Conservation (phyloP, 23 tunicate species). For the Ciona savignyi region DNA sequence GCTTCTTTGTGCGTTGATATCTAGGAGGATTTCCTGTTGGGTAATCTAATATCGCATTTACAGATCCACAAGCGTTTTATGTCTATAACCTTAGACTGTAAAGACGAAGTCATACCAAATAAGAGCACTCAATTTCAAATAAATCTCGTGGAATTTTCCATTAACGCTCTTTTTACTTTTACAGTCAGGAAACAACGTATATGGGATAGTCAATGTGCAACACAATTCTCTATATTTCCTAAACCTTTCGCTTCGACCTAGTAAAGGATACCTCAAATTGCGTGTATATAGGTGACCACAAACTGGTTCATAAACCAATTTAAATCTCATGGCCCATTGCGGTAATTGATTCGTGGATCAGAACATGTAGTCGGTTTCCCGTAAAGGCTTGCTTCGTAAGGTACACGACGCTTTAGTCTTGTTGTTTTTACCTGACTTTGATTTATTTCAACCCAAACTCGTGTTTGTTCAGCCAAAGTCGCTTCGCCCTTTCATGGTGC, state of each 20-base stretch:
- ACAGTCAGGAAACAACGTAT: neutral
- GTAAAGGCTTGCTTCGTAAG: too few species aligned
- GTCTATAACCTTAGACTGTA: too few species aligned
- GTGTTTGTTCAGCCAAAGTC: neutral
- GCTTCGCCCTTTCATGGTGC: neutral
- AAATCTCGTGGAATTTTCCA: slow-evolving; percentile 1
- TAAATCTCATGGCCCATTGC: slow-evolving; percentile 1
- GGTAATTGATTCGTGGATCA: neutral
- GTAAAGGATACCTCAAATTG: too few species aligned
- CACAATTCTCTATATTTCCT: too few species aligned
- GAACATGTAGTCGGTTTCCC: neutral
- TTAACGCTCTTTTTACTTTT: neutral
- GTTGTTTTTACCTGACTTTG: neutral
- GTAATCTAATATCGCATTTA: too few species aligned
- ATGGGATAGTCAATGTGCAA: neutral
- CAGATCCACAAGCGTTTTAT: too few species aligned
- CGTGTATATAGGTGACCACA: neutral
- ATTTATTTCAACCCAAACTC: neutral
- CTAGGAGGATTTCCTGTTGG: too few species aligned
- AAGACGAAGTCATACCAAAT: too few species aligned
- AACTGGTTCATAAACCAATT: neutral
- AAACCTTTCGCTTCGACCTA: too few species aligned
- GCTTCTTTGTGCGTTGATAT: too few species aligned
- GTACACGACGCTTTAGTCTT: neutral
- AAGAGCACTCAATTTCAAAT: too few species aligned